A percentile compares a stretch with the other conserved stretches of the same genome.
Evolutionary conservation across 2,888 invertebrate species (phyloP).

Genomic region (Heliothis peltigera): DNA sequence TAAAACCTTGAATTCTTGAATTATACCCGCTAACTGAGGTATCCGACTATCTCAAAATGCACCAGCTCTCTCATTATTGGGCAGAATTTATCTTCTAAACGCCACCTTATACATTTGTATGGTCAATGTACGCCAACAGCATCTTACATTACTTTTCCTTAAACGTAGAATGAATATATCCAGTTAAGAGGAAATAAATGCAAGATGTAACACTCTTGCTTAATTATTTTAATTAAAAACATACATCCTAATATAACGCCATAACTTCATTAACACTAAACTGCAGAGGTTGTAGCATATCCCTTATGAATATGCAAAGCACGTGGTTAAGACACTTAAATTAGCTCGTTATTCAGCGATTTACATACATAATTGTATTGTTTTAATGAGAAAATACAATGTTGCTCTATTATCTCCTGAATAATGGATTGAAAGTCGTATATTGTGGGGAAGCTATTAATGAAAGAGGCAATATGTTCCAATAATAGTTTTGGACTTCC

Average conservation of each 20-base stretch:
- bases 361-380: slow-evolving; percentile 75
- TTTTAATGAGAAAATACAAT: slow-evolving; percentile 65
- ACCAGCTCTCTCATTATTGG: no score
- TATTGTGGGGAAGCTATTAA: slow-evolving; percentile 12
- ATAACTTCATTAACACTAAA: slow-evolving; percentile 60
- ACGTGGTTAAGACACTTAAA: slow-evolving; percentile 75
- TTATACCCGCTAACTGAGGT: no score
- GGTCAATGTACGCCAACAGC: no score
- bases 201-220: not conserved
- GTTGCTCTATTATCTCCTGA: slow-evolving; percentile 40
- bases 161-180: not conserved
- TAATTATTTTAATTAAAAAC: slow-evolving; percentile 39
- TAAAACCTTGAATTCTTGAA: no score
- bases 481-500: slow-evolving; percentile 5
- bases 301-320: slow-evolving; percentile 76
- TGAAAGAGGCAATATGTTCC: slow-evolving; percentile 20
- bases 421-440: slow-evolving; percentile 42
- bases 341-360: slow-evolving; percentile 75
- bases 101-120: no score
- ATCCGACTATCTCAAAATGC: no score
- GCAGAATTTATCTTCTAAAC: not conserved
- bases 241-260: slow-evolving; percentile 41
- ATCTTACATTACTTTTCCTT: not conserved
- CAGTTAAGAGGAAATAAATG: not conserved
- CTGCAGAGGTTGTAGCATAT: slow-evolving; percentile 61